Conservation (phyloP, 2,113 vertebrate genomes). For the Eleginops maclovinus region DNA sequence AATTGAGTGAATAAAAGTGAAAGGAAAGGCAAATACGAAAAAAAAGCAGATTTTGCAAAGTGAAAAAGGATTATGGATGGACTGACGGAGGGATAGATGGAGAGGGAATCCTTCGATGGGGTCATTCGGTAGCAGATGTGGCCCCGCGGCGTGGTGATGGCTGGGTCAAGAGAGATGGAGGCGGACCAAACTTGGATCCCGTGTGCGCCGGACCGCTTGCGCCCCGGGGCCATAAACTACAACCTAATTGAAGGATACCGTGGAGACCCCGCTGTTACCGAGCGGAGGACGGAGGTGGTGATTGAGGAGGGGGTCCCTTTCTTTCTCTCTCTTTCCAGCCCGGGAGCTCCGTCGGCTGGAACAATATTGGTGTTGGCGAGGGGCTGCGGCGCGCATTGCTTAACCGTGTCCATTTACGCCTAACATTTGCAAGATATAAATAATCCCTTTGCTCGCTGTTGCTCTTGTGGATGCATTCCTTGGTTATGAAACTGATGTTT, state of each 20-base stretch:
- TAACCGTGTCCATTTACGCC: constrained; percentile 74
- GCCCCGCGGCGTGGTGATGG: constrained; percentile 46
- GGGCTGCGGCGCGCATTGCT: constrained; percentile 55
- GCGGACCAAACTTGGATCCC: constrained; percentile 42
- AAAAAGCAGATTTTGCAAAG: background rate
- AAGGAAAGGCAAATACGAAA: background rate
- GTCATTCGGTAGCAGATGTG: constrained; percentile 61
- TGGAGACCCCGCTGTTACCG: constrained; percentile 63
- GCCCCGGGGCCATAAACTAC: constrained; percentile 68
- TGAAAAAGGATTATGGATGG: constrained; percentile 2
- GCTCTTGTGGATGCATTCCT: constrained; percentile 55
- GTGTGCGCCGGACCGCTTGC: background rate
- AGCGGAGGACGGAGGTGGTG: constrained; percentile 55
- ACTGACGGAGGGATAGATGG: constrained; percentile 13
- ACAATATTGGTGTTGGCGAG: constrained; percentile 81
- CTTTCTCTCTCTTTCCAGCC: constrained; percentile 61
- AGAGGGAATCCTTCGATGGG: constrained; percentile 25
- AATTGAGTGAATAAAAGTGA: constrained; percentile 14
- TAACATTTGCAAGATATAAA: constrained; percentile 71
- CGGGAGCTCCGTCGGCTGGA: constrained; percentile 73
- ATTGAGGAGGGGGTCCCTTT: constrained; percentile 72
- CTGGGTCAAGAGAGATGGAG: constrained; percentile 42
- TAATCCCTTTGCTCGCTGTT: constrained; percentile 60
- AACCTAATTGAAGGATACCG: constrained; percentile 73
- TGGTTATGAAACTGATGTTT: constrained; percentile 52